Evolutionary conservation across 1,140 invertebrate species (phyloP), one percentile per base, ranked within the genome.

Genomic region (Condylostylus longicornis): DNA sequence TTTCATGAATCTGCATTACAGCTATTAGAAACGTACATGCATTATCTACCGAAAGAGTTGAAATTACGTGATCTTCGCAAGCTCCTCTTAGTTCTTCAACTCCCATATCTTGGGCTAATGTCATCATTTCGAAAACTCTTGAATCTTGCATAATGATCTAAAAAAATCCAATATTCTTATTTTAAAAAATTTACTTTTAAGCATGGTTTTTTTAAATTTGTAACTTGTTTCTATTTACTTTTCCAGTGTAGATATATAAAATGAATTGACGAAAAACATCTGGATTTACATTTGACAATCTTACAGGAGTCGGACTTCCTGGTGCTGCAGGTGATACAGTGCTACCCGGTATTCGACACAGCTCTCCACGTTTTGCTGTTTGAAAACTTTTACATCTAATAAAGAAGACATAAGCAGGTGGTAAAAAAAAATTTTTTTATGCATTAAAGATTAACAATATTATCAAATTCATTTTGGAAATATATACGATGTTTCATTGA

Each of bases 361-460:
- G 64, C 57, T 85, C 80, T 0, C 77, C 77, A 15, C 83, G 68
- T 55, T 86, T 87, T 10, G 78, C 74, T 17, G 77, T 81, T 59
- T 86, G 80, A 51, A 90, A 89, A 52, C 82, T 87, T 61, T 83
- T 85, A 54, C 84, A 88, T 51, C 83, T 86, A 42, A n/a, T n/a
- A 44, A 41, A 21, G 37, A 33, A n/a, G n/a, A n/a, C n/a, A n/a
- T n/a, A n/a, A n/a, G n/a, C n/a, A n/a, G n/a, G n/a, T n/a, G n/a
- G n/a, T n/a, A n/a, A n/a, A n/a, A n/a, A n/a, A n/a, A n/a, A n/a
- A n/a, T n/a, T n/a, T n/a, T n/a, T n/a, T n/a, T n/a, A n/a, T n/a
- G n/a, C n/a, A n/a, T n/a, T n/a, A n/a, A n/a, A n/a, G n/a, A n/a
- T n/a, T n/a, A n/a, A n/a, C n/a, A n/a, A n/a, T n/a, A n/a, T n/a